A percentile compares a stretch with the other conserved stretches of the same genome.
These are phyloP conservation scores for Lochmaea crataegi DNA, from an alignment of 2,888 invertebrate genomes.

Conservation along the genomic window DNA sequence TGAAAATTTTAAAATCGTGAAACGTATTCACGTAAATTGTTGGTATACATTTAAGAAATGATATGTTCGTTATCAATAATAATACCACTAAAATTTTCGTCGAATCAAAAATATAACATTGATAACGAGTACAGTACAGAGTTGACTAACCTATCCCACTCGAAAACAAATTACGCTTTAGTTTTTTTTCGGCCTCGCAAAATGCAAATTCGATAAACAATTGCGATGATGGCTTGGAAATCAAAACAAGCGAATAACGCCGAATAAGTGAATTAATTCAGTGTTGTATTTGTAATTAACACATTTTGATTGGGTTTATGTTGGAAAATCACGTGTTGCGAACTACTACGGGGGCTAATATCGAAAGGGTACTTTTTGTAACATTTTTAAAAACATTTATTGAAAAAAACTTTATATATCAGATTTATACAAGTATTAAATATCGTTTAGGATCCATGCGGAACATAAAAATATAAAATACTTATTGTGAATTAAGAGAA, in stretches of 20 bases:
- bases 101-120: constrained; percentile 39
- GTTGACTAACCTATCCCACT: constrained; percentile 55
- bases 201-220: constrained; percentile 32
- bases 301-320: constrained; percentile 14
- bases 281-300: constrained; percentile 20
- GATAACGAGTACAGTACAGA: constrained; percentile 37
- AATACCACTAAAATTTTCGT: constrained; percentile 21
- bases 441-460: neutral
- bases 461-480: no score
- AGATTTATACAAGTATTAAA: neutral
- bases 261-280: constrained; percentile 27
- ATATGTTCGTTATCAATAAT: neutral
- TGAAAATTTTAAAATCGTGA: no score
- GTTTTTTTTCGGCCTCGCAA: constrained; percentile 36
- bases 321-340: constrained; percentile 11
- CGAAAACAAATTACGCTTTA: constrained; percentile 46
- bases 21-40: neutral
- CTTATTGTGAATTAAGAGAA: no score
- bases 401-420: no score
- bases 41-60: neutral
- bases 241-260: constrained; percentile 28
- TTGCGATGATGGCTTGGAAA: constrained; percentile 25
- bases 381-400: neutral
- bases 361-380: neutral
- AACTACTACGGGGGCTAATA: neutral